Evolutionary conservation across 2,797 vertebrate genomes (phyloP), one percentile per base, ranked within the genome.

Genomic region (Malurus leucopterus): DNA sequence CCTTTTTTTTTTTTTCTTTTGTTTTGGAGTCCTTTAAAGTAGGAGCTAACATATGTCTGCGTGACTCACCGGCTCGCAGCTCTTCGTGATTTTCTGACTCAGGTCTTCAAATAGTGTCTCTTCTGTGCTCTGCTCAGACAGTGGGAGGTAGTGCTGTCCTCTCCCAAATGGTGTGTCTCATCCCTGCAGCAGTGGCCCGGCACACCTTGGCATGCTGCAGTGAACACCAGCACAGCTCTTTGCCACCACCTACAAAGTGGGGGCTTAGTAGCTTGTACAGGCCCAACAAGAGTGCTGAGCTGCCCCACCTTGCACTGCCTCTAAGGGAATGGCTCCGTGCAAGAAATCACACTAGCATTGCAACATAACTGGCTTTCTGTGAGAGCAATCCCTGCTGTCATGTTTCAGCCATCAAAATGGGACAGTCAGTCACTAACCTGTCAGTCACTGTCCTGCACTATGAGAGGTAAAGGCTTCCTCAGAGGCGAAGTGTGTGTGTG

Each of bases 31-130:
- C 62, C 74, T 90, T 74, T 69, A 51, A 72, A 93, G 79, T 68
- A 85, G 44, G 58, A 80, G 65, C 23, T 71, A 53, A 59, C 67
- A 43, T 69, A 82, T 1, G 26, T 77, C 50, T 26, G 9, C 1
- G 11, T 92, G 91, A 94, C 75, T 95, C 95, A 95, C 30, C 0
- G 1, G 36, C 86, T 92, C 7, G 5, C 88, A 91, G 70, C 88
- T 92, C 67, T 62, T 76, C 7, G 4, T 72, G 49, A 51, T 84
- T 80, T 79, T 87, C 40, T 91, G 73, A 84, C 71, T 94, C 54
- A 75, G 3, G 47, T 30, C 87, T 80, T 61, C 34, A 50, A 77
- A 83, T 54, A 78, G 47, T 34, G 27, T 84, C 58, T 92, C 29
- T 57, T 55, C 68, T 71, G 62, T 77, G 59, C 81, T 91, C 46